Conservation (phyloP, 2,113 vertebrate species). For the Sialia sialis region DNA sequence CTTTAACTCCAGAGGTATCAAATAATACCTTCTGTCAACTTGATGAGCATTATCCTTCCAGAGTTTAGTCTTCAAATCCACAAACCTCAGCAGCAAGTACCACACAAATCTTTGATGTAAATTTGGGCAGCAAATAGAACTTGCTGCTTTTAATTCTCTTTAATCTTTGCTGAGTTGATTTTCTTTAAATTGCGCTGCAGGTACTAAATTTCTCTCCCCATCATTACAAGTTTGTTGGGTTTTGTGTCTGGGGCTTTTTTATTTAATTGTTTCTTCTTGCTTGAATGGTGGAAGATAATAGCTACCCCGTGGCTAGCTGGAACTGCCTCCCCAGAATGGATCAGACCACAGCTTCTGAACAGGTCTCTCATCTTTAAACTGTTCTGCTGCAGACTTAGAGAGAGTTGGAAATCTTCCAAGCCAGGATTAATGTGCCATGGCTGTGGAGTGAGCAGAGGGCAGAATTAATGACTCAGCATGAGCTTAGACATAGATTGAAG, state of each 20-base stretch:
- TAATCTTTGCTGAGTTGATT: constrained; percentile 7
- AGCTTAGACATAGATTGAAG: not conserved
- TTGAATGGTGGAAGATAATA: not conserved
- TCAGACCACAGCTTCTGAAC: not conserved
- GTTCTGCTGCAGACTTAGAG: not conserved
- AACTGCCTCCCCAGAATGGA: not conserved
- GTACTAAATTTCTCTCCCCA: not conserved
- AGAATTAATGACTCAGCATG: not conserved
- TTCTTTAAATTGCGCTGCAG: not conserved
- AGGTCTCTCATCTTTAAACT: not conserved
- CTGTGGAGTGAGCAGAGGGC: not conserved
- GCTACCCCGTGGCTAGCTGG: not conserved
- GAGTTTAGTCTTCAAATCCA: not conserved
- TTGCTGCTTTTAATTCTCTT: constrained; percentile 4
- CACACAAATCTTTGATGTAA: not conserved
- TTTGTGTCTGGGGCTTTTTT: not conserved
- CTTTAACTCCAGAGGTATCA: not conserved
- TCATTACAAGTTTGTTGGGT: not conserved
- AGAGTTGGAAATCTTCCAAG: constrained; percentile 6
- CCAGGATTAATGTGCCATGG: not conserved
- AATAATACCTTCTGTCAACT: not conserved
- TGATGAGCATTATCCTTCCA: not conserved
- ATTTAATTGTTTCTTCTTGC: not conserved
- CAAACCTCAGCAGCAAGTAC: not conserved
- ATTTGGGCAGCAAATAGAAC: not conserved